Percentiles rank a stretch among this genome's conserved stretches.
phyloP scores from a whole-genome alignment of 53 echinoderm and acorn worm genomes.

The Temnopleurus reevesii region DNA sequence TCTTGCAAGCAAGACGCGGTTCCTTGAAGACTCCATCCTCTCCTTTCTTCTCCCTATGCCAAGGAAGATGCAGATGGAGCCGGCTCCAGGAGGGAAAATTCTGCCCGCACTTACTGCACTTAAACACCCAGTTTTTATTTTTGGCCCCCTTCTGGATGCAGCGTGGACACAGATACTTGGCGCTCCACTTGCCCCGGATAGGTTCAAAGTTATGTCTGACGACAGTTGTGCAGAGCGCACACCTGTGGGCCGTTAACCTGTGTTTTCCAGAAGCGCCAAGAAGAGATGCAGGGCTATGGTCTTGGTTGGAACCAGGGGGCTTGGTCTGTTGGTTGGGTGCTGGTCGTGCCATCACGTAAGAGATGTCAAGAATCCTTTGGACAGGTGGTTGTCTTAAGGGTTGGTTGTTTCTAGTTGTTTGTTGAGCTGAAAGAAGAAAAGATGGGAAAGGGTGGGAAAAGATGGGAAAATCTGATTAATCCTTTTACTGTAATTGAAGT shows the following conservation, averaged over 20 bases:
- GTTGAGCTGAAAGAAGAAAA: neutral
- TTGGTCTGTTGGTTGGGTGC: neutral
- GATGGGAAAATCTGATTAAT: no score
- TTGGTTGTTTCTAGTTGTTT: neutral
- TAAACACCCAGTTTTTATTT: neutral
- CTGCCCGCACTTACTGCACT: constrained; percentile 45
- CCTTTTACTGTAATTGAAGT: no score
- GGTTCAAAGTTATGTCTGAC: constrained; percentile 31
- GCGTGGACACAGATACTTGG: neutral
- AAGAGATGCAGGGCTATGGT: neutral
- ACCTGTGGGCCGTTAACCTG: neutral
- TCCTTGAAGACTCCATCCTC: constrained; percentile 33
- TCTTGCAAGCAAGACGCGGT: neutral
- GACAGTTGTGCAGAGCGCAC: neutral
- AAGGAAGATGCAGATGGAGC: constrained; percentile 15
- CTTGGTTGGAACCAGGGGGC: neutral
- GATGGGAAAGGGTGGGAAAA: neutral
- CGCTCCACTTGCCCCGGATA: neutral
- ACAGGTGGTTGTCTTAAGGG: neutral
- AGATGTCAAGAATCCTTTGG: neutral
- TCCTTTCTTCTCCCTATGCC: neutral
- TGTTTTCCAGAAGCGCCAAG: neutral
- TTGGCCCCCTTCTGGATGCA: neutral
- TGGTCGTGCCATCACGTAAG: neutral
- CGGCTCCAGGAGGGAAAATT: neutral